Conservation (phyloP, 1,140 invertebrate species). For the Latrodectus geometricus region DNA sequence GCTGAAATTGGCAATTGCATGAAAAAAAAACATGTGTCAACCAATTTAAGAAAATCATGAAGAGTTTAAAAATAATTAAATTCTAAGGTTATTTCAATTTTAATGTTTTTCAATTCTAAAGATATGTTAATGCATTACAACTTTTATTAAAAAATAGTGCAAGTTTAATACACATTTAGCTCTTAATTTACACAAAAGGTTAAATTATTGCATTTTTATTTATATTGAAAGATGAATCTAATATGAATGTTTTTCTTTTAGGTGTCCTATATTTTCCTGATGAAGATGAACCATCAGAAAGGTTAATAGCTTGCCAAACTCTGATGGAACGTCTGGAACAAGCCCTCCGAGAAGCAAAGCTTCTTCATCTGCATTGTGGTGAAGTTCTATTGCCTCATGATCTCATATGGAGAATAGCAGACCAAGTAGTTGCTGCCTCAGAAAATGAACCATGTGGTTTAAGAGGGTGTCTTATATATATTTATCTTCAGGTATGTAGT, state of each 20-base stretch:
- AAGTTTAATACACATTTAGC: too few relatives aligned
- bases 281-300: constrained; percentile 45
- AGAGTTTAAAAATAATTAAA: too few relatives aligned
- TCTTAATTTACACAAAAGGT: too few relatives aligned
- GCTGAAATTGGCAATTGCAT: too few relatives aligned
- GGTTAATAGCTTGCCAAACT: constrained; percentile 66
- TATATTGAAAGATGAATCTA: too few relatives aligned
- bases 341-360: constrained; percentile 80
- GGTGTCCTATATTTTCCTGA: constrained; percentile 51
- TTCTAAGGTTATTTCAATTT: too few relatives aligned
- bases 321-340: constrained; percentile 80
- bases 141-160: too few relatives aligned
- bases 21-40: too few relatives aligned
- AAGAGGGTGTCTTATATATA: constrained; percentile 69
- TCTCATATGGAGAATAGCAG: constrained; percentile 79
- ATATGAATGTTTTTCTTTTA: neutral
- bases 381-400: constrained; percentile 84
- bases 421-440: constrained; percentile 81
- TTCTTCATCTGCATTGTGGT: constrained; percentile 78
- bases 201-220: too few relatives aligned
- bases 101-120: too few relatives aligned
- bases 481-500: constrained; percentile 65
- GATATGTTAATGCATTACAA: too few relatives aligned
- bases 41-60: too few relatives aligned
- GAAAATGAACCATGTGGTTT: constrained; percentile 88